Base-by-base conservation (phyloP, 2,113 vertebrate species). In the Istiophorus platypterus region DNA sequence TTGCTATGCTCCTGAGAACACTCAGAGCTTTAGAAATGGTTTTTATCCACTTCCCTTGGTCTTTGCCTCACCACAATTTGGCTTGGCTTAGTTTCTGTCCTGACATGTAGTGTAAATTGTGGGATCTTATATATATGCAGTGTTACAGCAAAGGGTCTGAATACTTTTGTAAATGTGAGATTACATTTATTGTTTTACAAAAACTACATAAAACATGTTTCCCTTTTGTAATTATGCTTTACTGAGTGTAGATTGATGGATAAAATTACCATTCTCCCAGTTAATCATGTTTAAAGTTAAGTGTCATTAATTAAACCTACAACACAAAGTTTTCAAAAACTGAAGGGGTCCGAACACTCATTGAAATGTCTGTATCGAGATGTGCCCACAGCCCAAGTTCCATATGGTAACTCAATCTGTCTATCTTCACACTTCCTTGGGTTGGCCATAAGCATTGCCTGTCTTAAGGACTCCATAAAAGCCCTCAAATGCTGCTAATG, bases 381-480 rank as follows among this genome's bases (percentile, higher is more conserved):
- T 66, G 37, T 80, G 58, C 52, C 52, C 8, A 54, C 5, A 76
- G 13, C 59, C 6, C 57, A 83, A 17, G 45, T 41, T 68, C 13
- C 27, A 26, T 72, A 72, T 67, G 9, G 41, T 41, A 77, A 34
- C 2, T 72, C 54, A 79, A 39, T 79, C 75, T 82, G 68, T 82
- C 49, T 71, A 80, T 72, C 80, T 82, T 90, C 79, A 78, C 82
- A 87, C 76, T 68, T 87, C 70, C 15, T 66, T 81, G 62, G 4
- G 29, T 76, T 58, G 69, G 29, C 73, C 51, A 58, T 63, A 58
- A 81, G 73, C 62, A 57, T n/a, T 62, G 45, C 14, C 73, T 78
- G 64, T 62, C 64, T 70, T 41, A 56, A 62, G 68, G 27, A 42
- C 73, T 81, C 62, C 22, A 39, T 73, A 47, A 85, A 49, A 68